phyloP scores from a whole-genome alignment of 2,113 vertebrate genomes.

The Sturnus vulgaris region DNA sequence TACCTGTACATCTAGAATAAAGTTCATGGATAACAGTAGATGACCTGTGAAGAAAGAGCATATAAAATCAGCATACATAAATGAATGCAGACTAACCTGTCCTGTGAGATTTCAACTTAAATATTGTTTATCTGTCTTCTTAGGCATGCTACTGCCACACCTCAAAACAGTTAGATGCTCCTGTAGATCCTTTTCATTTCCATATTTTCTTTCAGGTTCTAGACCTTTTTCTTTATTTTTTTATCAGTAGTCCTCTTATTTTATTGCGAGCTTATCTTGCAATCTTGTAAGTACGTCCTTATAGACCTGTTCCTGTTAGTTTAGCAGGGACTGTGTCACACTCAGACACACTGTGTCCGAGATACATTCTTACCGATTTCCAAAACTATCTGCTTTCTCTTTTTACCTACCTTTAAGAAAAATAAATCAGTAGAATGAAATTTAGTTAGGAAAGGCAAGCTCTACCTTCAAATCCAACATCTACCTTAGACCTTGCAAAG shows the following conservation, averaged over 20 bases:
- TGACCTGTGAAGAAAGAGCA: background rate
- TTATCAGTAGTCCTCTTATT: background rate
- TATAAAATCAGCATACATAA: background rate
- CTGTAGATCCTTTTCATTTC: background rate
- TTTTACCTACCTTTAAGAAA: background rate
- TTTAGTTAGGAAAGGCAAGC: background rate
- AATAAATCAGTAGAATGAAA: background rate
- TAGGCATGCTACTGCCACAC: background rate
- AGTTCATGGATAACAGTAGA: background rate
- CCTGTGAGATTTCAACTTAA: conserved; percentile 16
- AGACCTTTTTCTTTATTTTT: background rate
- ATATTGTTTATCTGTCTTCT: background rate
- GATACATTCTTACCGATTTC: background rate
- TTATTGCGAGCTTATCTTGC: background rate
- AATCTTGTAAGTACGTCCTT: background rate
- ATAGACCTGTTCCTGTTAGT: background rate
- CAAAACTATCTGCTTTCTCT: background rate
- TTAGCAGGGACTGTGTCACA: background rate
- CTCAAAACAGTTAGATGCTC: background rate
- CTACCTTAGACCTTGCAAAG: background rate
- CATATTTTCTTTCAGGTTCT: background rate
- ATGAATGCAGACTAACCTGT: conserved; percentile 45
- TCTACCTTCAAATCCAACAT: background rate
- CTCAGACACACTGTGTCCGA: background rate
- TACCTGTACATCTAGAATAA: background rate